These are phyloP conservation scores for Blastobasis adustella DNA, from an alignment of 2,888 invertebrate genomes.

Conservation along the genomic window DNA sequence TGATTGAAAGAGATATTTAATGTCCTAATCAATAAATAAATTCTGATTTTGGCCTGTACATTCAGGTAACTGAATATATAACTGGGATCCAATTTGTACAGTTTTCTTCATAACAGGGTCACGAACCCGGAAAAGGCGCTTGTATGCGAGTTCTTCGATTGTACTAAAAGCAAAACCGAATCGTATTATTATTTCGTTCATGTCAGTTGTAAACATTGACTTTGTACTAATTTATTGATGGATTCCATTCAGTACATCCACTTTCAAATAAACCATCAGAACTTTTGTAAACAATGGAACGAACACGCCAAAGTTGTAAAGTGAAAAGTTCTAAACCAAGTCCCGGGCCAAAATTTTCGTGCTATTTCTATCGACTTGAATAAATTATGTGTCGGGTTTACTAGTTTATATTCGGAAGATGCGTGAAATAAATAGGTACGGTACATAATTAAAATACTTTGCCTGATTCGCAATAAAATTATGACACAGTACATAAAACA, in stretches of 20 bases:
- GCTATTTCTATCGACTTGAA: neutral
- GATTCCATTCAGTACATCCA: neutral
- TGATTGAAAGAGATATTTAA: too few relatives aligned
- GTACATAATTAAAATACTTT: neutral
- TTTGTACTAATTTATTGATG: slow-evolving; percentile 5
- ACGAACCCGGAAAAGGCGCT: neutral
- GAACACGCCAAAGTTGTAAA: slow-evolving; percentile 5
- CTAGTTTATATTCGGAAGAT: neutral
- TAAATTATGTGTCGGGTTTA: neutral
- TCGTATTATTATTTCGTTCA: neutral
- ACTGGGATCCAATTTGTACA: neutral
- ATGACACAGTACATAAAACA: too few relatives aligned
- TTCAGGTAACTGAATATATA: too few relatives aligned
- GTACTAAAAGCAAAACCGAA: neutral
- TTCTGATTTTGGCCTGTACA: too few relatives aligned
- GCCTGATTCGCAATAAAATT: neutral
- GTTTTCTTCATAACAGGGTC: too few relatives aligned
- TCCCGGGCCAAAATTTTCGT: neutral
- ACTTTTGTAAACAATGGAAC: slow-evolving; percentile 4
- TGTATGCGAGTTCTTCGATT: neutral
- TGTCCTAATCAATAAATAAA: too few relatives aligned
- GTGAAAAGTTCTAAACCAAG: slow-evolving; percentile 15
- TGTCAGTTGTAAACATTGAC: neutral
- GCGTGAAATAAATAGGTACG: neutral
- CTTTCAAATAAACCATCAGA: neutral